A percentile compares a stretch with the other conserved stretches of the same genome.
Conservation (phyloP, 2,797 vertebrate genomes). For the Sebastes wilsoni region DNA sequence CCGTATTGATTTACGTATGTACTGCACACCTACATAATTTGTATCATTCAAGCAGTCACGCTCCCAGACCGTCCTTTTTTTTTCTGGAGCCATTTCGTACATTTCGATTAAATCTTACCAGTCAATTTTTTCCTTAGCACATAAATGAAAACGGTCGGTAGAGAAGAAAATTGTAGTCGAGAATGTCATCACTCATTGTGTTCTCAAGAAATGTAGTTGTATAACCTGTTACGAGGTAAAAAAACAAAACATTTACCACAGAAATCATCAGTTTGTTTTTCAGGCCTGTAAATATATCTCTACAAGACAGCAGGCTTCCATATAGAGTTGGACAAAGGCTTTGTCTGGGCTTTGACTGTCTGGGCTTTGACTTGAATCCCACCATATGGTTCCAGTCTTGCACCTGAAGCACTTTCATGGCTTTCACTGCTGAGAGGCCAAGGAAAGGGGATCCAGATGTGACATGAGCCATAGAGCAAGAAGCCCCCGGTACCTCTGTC, state of each 20-base stretch:
- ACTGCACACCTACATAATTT: slow-evolving; percentile 43
- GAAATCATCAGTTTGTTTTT: neutral
- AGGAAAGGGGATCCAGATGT: slow-evolving; percentile 70
- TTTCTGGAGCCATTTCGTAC: neutral
- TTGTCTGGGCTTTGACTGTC: slow-evolving; percentile 31
- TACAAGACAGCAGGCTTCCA: neutral
- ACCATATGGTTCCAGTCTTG: slow-evolving; percentile 62
- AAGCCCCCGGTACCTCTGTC: slow-evolving; percentile 58
- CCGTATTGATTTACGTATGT: slow-evolving; percentile 44
- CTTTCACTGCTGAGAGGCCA: slow-evolving; percentile 29
- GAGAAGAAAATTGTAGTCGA: neutral
- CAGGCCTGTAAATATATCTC: neutral
- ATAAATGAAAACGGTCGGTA: slow-evolving; percentile 6
- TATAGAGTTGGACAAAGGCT: neutral
- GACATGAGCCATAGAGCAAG: slow-evolving; percentile 58
- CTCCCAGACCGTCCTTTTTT: neutral
- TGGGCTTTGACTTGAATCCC: slow-evolving; percentile 35
- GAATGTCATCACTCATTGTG: neutral
- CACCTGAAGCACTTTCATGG: slow-evolving; percentile 60
- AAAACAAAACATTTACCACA: neutral
- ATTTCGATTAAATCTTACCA: slow-evolving; percentile 10
- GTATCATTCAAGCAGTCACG: slow-evolving; percentile 41
- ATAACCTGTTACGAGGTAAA: neutral
- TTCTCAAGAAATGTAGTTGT: neutral
- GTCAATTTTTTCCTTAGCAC: neutral